phyloP scores from a whole-genome alignment of 1,140 invertebrate genomes.

The Holcopasites calliopsidis region DNA sequence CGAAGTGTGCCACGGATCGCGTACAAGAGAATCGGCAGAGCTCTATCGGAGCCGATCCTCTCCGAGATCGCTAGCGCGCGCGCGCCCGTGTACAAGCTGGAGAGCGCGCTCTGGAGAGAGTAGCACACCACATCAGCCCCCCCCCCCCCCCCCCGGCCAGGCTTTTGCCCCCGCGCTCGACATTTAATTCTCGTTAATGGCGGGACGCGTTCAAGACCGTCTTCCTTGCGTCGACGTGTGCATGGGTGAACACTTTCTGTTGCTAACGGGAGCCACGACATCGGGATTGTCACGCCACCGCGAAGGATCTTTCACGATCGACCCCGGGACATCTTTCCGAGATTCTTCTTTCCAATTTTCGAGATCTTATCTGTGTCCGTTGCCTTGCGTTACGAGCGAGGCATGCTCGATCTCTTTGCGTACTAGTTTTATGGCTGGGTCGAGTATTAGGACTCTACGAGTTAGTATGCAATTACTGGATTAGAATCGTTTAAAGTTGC shows the following conservation, averaged over 20 bases:
- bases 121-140: background rate
- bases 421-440: too few relatives aligned
- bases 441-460: too few relatives aligned
- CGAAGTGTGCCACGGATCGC: conserved; percentile 72
- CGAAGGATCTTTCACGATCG: conserved; percentile 40
- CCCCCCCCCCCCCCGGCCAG: conserved; percentile 18
- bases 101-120: background rate
- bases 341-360: background rate
- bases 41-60: conserved; percentile 35
- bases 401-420: too few relatives aligned
- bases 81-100: too few relatives aligned
- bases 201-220: conserved; percentile 30
- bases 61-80: background rate
- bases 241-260: conserved; percentile 32
- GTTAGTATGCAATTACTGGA: too few relatives aligned
- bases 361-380: background rate
- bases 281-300: conserved; percentile 50
- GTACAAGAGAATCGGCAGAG: conserved; percentile 17
- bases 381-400: too few relatives aligned
- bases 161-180: conserved; percentile 38
- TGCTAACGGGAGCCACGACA: conserved; percentile 48
- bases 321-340: conserved; percentile 25
- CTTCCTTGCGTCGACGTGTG: conserved; percentile 23
- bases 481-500: too few relatives aligned
- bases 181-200: conserved; percentile 51